Base-by-base conservation (phyloP, 2,113 vertebrate species). In the Corythornis vintsioides region DNA sequence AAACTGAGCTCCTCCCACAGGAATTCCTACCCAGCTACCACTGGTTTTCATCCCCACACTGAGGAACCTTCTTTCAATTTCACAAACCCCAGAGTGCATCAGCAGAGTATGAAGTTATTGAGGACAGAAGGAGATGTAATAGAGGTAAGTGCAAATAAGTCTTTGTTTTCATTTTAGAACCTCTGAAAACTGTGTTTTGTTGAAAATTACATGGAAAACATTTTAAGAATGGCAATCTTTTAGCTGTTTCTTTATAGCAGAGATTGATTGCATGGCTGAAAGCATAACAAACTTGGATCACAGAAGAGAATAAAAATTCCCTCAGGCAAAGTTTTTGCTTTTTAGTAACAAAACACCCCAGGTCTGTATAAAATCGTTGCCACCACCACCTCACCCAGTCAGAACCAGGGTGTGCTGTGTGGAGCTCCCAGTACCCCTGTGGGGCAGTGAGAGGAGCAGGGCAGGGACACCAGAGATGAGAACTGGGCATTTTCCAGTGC, bases 41-140 rank as follows among this genome's bases (percentile, higher is more conserved):
- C 25, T 2, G 2, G 3, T 42, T 55, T 45, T 72, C 84, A 67
- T 7, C 79, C 53, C 48, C 83, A 40, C 84, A 59, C 2, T 65
- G 59, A 93, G 53, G 50, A 96, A 93, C 56, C 28, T 78, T 38
- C 8, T 8, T 33, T 29, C 80, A 77, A 47, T 75, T 64, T 60
- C 69, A 70, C 42, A 87, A 75, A 69, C 5, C 75, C 33, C 56
- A 81, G 48, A 67, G 40, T 79, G 65, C 33, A 72, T 26, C 67
- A 72, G 59, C 43, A 88, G 31, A 82, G 61, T 28, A 72, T 0
- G 31, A 26, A 88, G 50, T 66, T 76, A 90, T 2, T 86, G 75
- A 94, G 84, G 77, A 82, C 70, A 95, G 12, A 94, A 91, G 65
- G 47, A 87, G 64, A 29, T 22, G 89, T 19, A 75, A 81, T 13